phyloP scores from a whole-genome alignment of 2,888 invertebrate species.

The Amphimallon solstitiale region DNA sequence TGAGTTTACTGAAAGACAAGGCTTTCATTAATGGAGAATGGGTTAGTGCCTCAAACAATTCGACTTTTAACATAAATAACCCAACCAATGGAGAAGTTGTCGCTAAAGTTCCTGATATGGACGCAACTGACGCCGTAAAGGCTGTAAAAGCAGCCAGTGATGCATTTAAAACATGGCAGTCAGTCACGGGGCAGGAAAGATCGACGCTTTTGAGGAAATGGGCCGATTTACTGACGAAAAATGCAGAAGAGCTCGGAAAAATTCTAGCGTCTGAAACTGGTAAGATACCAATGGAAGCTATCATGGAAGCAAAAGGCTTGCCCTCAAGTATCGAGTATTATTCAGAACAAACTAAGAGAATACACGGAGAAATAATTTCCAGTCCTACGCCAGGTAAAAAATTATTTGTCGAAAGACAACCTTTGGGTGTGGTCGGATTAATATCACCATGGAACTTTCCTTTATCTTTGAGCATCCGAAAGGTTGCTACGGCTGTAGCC shows the following conservation, averaged over 20 bases:
- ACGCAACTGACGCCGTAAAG: conserved; percentile 72
- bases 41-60: conserved; percentile 4
- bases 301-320: conserved; percentile 90
- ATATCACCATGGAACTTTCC: conserved; percentile 98
- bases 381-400: conserved; percentile 80
- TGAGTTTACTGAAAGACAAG: conserved; percentile 43
- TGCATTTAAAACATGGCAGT: conserved; percentile 83
- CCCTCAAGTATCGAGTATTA: conserved; percentile 96
- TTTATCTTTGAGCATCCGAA: conserved; percentile 97
- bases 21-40: conserved; percentile 16
- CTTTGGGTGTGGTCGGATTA: conserved; percentile 92
- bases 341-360: conserved; percentile 90
- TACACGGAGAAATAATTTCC: conserved; percentile 82
- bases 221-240: conserved; percentile 78
- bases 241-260: conserved; percentile 78
- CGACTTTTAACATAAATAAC: conserved; percentile 8
- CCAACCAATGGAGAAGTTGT: conserved; percentile 79
- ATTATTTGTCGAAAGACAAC: conserved; percentile 81
- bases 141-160: conserved; percentile 81
- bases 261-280: conserved; percentile 89
- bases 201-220: conserved; percentile 77
- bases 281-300: conserved; percentile 88
- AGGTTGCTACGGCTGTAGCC: conserved; percentile 93
- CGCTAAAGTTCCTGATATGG: conserved; percentile 86
- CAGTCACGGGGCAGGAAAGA: conserved; percentile 81